Evolutionary conservation across 2,888 invertebrate genomes (phyloP), one percentile per base, ranked within the genome.

Genomic region (Altica lythri): DNA sequence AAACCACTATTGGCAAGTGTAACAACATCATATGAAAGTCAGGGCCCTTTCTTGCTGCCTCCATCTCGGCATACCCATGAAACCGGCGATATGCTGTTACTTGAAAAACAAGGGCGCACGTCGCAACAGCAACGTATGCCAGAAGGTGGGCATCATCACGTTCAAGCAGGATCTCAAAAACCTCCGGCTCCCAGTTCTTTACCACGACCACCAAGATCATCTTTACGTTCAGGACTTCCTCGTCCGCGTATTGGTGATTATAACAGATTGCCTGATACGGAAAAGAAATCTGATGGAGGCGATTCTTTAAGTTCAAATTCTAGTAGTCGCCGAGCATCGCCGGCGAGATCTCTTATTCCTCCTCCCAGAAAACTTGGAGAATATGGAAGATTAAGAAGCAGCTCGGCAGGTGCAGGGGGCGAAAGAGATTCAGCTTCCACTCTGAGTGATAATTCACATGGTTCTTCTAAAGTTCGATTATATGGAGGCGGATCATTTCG

Each of bases 71-170:
- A 16, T 19, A n/a, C 37, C 14, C 70, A 81, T 81, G 69, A 78
- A 77, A 63, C 85, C 82, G 38, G 87, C 68, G 88, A 88, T 67
- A 88, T 89, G 70, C 76, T 88, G 68, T 80, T 90, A 60, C 76
- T 90, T 62, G 89, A 89, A 77, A 84, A 89, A 59, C 89, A 89
- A 69, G 89, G 89, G 0, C 80, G 88, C 38, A 86, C 86, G 51
- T 88, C 88, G 19, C 89, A 89, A 73, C 85, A 87, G 68, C 88
- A 89, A 60, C 79, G 88, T 43, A 82, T 82, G 80, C 79, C 80
- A 57, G 82, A 81, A 4, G 53, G 40, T 29, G 29, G 60, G 25
- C 65, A 44, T 52, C 59, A 59, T 47, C 59, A 57, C 22, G 61
- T 65, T 42, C 56, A 57, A 44, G 60, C 63, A 57, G 64, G 63